A percentile compares a stretch with the other conserved stretches of the same genome.
Conservation (phyloP, 2,888 invertebrate species). For the Aproaerema taeniolella region DNA sequence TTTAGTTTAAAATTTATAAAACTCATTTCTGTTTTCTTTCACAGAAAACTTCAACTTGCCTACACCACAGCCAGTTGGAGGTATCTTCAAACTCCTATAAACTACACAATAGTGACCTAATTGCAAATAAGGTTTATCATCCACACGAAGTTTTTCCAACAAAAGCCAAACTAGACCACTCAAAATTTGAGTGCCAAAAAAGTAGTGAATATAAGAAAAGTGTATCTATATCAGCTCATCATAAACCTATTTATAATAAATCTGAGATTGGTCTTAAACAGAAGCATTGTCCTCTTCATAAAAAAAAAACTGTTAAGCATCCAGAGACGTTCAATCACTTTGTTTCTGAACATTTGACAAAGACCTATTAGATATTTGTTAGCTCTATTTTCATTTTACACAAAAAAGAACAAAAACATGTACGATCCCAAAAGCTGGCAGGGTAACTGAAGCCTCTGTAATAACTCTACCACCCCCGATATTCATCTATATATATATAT, state of each 20-base stretch:
- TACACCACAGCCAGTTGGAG: conserved; percentile 66
- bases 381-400: too few species aligned
- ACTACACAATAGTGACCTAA: conserved; percentile 26
- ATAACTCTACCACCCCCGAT: too few species aligned
- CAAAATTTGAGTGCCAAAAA: conserved; percentile 48
- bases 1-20: too few species aligned
- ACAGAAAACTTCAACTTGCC: conserved; percentile 62
- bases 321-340: conserved; percentile 44
- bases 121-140: too few species aligned
- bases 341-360: conserved; percentile 64
- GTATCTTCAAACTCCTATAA: conserved; percentile 38
- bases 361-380: conserved; percentile 67
- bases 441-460: too few species aligned
- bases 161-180: neutral
- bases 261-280: conserved; percentile 57
- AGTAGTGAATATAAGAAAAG: conserved; percentile 43
- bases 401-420: too few species aligned
- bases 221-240: conserved; percentile 51
- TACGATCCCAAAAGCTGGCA: too few species aligned
- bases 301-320: conserved; percentile 59
- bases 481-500: too few species aligned
- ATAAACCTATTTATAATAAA: conserved; percentile 63
- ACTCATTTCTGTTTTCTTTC: neutral
- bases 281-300: conserved; percentile 58
- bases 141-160: neutral